Conservation (phyloP, 1,140 invertebrate species). For the Whitmania pigra region DNA sequence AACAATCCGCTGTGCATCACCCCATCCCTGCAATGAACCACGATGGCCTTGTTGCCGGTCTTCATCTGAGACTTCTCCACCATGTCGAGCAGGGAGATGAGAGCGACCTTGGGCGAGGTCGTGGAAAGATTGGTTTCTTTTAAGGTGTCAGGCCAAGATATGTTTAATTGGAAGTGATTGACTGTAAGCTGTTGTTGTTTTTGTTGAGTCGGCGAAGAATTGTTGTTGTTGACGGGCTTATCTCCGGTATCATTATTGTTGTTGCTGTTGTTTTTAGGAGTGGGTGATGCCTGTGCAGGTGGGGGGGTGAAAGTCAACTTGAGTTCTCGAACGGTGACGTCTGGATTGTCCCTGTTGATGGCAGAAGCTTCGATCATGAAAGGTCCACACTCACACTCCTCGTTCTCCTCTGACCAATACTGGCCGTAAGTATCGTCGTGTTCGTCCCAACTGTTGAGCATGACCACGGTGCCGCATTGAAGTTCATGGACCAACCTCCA, state of each 20-base stretch:
- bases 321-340: constrained; percentile 24
- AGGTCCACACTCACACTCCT: constrained; percentile 24
- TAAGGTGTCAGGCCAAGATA: constrained; percentile 32
- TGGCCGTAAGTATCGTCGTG: constrained; percentile 30
- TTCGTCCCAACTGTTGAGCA: constrained; percentile 34
- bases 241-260: neutral
- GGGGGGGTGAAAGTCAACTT: constrained; percentile 4
- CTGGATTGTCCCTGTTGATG: constrained; percentile 8
- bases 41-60: constrained; percentile 33
- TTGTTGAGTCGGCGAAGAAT: neutral
- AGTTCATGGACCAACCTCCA: constrained; percentile 40
- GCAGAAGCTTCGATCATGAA: constrained; percentile 21
- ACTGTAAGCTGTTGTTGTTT: constrained; percentile 27
- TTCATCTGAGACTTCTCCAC: constrained; percentile 38
- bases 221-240: constrained; percentile 1
- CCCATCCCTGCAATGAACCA: constrained; percentile 38
- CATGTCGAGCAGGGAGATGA: constrained; percentile 36
- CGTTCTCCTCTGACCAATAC: constrained; percentile 22
- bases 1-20: constrained; percentile 29
- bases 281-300: neutral
- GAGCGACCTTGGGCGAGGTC: constrained; percentile 33
- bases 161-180: constrained; percentile 39
- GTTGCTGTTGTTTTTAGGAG: neutral
- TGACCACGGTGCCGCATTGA: constrained; percentile 33
- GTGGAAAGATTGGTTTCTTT: neutral